These are phyloP conservation scores for Flabesymbios commensalis DNA, from an alignment of 2,888 invertebrate genomes.

Conservation along the genomic window DNA sequence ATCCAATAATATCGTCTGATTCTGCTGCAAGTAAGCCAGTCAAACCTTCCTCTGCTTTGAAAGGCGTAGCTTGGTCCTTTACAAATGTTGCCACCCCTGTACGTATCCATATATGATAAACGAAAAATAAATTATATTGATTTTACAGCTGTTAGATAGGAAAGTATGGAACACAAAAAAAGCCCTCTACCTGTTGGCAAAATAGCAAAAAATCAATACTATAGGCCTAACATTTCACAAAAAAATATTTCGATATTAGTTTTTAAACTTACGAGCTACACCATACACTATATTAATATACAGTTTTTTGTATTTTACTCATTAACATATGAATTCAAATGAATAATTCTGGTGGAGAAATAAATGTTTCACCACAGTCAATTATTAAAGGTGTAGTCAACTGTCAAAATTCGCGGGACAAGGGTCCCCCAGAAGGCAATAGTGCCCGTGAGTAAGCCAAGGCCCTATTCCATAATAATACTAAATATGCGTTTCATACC, in stretches of 20 bases:
- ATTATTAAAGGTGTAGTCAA: too few species aligned
- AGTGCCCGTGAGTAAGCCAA: too few species aligned
- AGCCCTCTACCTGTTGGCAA: background rate
- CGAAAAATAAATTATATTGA: background rate
- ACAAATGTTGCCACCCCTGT: conserved; percentile 64
- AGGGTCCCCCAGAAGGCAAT: too few species aligned
- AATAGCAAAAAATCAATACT: background rate
- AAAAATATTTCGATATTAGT: too few species aligned
- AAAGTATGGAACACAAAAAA: background rate
- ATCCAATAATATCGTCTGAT: conserved; percentile 44
- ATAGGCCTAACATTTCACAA: background rate
- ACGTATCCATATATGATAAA: conserved; percentile 20
- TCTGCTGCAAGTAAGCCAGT: conserved; percentile 42
- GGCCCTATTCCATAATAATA: too few species aligned
- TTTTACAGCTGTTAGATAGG: background rate
- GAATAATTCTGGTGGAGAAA: too few species aligned
- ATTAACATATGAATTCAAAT: background rate
- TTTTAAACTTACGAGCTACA: too few species aligned
- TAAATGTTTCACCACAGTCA: too few species aligned
- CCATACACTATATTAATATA: too few species aligned
- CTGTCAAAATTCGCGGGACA: too few species aligned
- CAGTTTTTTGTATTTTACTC: too few species aligned
- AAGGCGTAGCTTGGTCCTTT: conserved; percentile 53
- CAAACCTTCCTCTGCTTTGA: conserved; percentile 63
- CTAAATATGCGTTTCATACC: too few species aligned